Evolutionary conservation across 2,888 invertebrate species (phyloP).

Genomic region (Drosophila melanosoma): DNA sequence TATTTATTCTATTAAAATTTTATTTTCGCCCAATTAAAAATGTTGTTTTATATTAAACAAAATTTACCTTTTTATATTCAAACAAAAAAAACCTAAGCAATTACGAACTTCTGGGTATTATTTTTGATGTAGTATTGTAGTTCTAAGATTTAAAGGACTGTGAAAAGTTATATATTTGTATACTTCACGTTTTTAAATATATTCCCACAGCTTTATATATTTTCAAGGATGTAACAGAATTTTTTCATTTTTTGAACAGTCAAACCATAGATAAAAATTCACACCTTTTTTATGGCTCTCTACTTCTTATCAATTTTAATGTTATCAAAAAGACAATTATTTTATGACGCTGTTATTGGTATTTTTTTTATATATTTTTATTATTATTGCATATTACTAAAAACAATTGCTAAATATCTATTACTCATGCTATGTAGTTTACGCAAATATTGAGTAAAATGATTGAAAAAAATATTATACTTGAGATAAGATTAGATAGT

Average conservation of each 20-base stretch:
- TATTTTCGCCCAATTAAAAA: neutral
- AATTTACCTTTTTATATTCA: no score
- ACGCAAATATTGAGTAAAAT: slow-evolving; percentile 29
- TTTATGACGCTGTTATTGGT: slow-evolving; percentile 1
- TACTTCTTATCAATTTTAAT: slow-evolving; percentile 8
- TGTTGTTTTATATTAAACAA: neutral
- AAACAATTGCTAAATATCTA: slow-evolving; percentile 3
- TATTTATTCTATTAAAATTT: neutral
- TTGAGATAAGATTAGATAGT: slow-evolving; percentile 55
- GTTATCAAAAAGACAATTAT: neutral
- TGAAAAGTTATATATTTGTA: neutral
- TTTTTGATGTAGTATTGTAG: neutral
- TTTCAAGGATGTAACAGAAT: neutral
- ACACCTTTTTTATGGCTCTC: neutral
- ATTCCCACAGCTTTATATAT: neutral
- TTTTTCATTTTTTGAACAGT: neutral
- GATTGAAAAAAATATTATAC: slow-evolving; percentile 29
- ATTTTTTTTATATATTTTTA: slow-evolving; percentile 3
- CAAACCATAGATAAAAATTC: neutral
- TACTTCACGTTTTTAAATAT: neutral
- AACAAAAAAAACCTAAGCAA: no score
- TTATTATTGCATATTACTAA: slow-evolving; percentile 37
- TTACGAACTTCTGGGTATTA: neutral
- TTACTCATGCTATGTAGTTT: slow-evolving; percentile 39
- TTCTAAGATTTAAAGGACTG: neutral